Percentiles rank a stretch among this genome's conserved stretches.
These are phyloP conservation scores for Glareola pratincola DNA, from an alignment of 2,113 vertebrate genomes.

Conservation along the genomic window DNA sequence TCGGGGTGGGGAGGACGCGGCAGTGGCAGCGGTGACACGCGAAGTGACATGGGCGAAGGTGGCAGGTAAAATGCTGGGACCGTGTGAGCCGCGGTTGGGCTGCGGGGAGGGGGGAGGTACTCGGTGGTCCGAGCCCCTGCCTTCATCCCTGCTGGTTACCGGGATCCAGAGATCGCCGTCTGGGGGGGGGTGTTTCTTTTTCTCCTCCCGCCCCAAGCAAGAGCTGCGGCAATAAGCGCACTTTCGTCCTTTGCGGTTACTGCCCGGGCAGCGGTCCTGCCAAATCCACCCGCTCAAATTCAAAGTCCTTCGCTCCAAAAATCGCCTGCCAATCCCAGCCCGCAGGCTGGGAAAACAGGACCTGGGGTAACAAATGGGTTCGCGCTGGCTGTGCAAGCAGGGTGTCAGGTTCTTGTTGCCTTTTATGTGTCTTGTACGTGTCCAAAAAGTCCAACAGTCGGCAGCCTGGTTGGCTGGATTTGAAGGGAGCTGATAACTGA, in stretches of 20 bases:
- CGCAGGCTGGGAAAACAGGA: not conserved
- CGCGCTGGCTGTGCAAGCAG: not conserved
- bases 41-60: not conserved
- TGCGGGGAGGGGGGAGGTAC: rapidly evolving
- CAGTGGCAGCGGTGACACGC: not conserved
- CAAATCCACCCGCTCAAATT: not conserved
- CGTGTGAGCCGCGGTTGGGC: not conserved
- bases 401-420: conserved; percentile 17
- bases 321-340: conserved; percentile 2
- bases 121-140: rapidly evolving
- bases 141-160: rapidly evolving
- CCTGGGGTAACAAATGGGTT: not conserved
- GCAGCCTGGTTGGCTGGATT: conserved; percentile 65
- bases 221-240: rapidly evolving
- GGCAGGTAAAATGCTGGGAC: rapidly evolving
- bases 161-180: rapidly evolving
- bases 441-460: conserved; percentile 9
- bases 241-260: not conserved
- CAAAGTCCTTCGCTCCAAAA: conserved; percentile 38
- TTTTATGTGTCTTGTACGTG: not conserved
- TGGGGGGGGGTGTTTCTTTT: rapidly evolving
- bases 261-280: not conserved
- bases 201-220: too few relatives aligned
- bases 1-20: not conserved
- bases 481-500: conserved; percentile 60